Evolutionary conservation across 2,113 vertebrate genomes (phyloP).

Genomic region (Bubo blakistoni): DNA sequence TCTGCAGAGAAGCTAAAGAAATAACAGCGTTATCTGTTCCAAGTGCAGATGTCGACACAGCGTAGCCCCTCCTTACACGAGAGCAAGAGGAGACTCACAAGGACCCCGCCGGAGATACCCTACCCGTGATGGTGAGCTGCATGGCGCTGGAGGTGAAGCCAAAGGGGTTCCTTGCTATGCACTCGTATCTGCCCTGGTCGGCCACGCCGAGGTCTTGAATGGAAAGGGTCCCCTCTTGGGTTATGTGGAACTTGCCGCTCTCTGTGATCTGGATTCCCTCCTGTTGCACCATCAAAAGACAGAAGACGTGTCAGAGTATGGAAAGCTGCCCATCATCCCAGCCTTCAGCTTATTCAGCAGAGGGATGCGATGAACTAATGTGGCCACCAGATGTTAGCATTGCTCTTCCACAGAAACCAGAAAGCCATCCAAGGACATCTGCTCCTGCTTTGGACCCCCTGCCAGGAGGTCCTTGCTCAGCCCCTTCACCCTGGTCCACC

Average conservation of each 20-base stretch:
- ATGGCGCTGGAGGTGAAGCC: slow-evolving; percentile 68
- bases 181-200: slow-evolving; percentile 72
- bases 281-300: not conserved
- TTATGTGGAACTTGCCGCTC: slow-evolving; percentile 70
- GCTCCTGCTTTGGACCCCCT: not conserved
- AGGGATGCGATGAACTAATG: not conserved
- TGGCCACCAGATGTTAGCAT: slow-evolving; percentile 64
- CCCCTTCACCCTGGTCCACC: not conserved
- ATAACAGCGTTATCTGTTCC: not conserved
- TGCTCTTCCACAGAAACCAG: slow-evolving; percentile 17
- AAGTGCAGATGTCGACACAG: not conserved
- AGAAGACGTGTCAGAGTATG: not conserved
- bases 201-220: slow-evolving; percentile 67
- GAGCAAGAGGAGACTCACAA: not conserved
- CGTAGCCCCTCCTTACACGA: rapidly evolving
- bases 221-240: slow-evolving; percentile 62
- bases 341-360: not conserved
- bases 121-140: slow-evolving; percentile 70
- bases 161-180: slow-evolving; percentile 69
- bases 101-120: not conserved
- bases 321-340: not conserved
- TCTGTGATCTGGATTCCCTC: slow-evolving; percentile 74
- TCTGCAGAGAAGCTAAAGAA: not conserved
- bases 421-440: not conserved
- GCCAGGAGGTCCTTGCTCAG: not conserved